Base-by-base conservation (phyloP, 2,113 vertebrate species). In the Heterochromis multidens region DNA sequence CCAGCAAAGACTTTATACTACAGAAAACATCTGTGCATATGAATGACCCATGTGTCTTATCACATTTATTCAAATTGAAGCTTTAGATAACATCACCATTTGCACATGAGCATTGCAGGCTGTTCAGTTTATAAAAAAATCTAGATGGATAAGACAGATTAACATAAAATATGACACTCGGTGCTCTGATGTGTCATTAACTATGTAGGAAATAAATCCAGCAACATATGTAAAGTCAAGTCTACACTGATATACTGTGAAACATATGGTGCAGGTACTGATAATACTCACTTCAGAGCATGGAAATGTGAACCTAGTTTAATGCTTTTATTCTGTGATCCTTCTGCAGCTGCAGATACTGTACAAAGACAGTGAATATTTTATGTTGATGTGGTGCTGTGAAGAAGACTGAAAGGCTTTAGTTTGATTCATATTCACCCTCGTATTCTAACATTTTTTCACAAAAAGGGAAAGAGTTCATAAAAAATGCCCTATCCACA, bases 391-490 rank as follows among this genome's bases (percentile, higher is more conserved):
- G 25, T 16, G 43, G 2, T 49, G 59, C 40, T 57, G 80, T 46
- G 40, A 46, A 49, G 33, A 77, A 17, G 33, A 58, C 77, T 31
- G 78, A 84, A 84, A 84, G 13, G 76, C 46, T 29, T 74, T 25
- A 70, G 59, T 62, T 78, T 21, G 9, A 77, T 87, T 87, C 33
- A 25, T 65, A 79, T 81, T 88, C 79, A 80, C 13, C 46, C 49
- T 77, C 62, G 60, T 27, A 43, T 57, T 86, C 19, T n/a, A 29
- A 81, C 16, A 40, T 61, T 76, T 78, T 25, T 31, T 60, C 11
- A 14, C 11, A 27, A 83, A 58, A 23, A 5, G 19, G 14, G 16
- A 43, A 43, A 61, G 7, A 8, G 12, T 67, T 59, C n/a, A 59
- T 54, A 56, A 84, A 83, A n/a, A 54, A 74, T 33, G 19, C 70